Evolutionary conservation across 2,797 vertebrate species (phyloP), one percentile per base, ranked within the genome.

Genomic region (Taenioides sp.): DNA sequence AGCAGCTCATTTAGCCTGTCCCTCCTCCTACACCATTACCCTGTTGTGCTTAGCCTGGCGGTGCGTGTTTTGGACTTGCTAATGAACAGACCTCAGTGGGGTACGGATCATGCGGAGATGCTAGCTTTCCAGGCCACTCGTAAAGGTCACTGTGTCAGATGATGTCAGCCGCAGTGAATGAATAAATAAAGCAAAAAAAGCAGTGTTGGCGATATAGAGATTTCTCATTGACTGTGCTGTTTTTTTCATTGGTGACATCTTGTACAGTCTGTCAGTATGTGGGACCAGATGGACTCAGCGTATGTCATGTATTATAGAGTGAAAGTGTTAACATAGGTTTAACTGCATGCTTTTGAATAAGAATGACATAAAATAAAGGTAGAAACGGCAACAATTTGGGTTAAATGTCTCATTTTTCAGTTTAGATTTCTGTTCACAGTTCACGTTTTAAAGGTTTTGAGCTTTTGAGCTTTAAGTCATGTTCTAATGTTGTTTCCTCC

Each of bases 141-240:
- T 3, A 65, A 65, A 65, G 40, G 63, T 65, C 40, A 65, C 37
- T 47, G 63, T 65, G 63, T 65, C 63, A 65, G n/a, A 18, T 25
- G 37, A 65, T 47, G 40, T 47, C 37, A 65, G 25, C 9, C 23
- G 23, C 55, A 0, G 18, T 28, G 57, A 14, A 59, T 28, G 6
- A 18, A 37, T 37, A 34, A 37, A 37, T 37, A 37, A 37, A 9
- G 1, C 7, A 7, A 37, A 37, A 27, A 28, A 28, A 6, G 2
- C 20, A n/a, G 17, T n/a, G 50, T 2, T n/a, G n/a, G 50, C 1
- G 43, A 1, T n/a, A n/a, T 10, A 54, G 50, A 54, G 18, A n/a
- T 54, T 54, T 54, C 6, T 54, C 20, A 0, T n/a, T 9, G 5
- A 18, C 5, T 9, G n/a, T n/a, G 50, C 16, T 17, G 17, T 7